phyloP scores from a whole-genome alignment of 37 sponge, comb jelly and placozoan species.

The Beroe forskalii region DNA sequence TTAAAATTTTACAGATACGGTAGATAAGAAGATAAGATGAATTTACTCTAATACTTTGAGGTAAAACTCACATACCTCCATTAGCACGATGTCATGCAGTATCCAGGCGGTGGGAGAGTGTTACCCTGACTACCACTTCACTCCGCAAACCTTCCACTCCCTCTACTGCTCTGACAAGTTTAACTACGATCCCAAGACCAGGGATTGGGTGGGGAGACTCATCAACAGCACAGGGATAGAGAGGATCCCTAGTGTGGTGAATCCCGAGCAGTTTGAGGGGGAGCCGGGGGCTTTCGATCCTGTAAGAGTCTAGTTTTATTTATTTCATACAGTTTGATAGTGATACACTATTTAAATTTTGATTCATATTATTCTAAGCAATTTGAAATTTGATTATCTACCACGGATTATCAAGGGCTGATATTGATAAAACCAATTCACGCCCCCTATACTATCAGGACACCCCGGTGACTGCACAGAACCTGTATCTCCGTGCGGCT shows the following conservation, averaged over 20 bases:
- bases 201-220: constrained; percentile 2
- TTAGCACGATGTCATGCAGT: no score
- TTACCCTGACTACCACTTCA: constrained; percentile 57
- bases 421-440: no score
- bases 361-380: no score
- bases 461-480: constrained; percentile 11
- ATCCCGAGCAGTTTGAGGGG: constrained; percentile 43
- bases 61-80: no score
- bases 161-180: constrained; percentile 60
- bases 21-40: neutral
- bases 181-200: neutral
- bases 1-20: neutral
- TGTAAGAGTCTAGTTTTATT: neutral
- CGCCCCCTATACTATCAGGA: no score
- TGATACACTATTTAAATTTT: no score
- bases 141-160: constrained; percentile 29
- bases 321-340: neutral
- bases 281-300: neutral
- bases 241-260: constrained; percentile 1
- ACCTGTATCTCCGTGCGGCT: constrained; percentile 22
- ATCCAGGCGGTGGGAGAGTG: constrained; percentile 49
- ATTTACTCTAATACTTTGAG: no score
- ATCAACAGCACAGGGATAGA: constrained; percentile 15
- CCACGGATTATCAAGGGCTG: no score
- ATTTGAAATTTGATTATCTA: no score